Percentiles rank a stretch among this genome's conserved stretches.
Conservation (phyloP, 2,113 vertebrate species). For the Martes martes region DNA sequence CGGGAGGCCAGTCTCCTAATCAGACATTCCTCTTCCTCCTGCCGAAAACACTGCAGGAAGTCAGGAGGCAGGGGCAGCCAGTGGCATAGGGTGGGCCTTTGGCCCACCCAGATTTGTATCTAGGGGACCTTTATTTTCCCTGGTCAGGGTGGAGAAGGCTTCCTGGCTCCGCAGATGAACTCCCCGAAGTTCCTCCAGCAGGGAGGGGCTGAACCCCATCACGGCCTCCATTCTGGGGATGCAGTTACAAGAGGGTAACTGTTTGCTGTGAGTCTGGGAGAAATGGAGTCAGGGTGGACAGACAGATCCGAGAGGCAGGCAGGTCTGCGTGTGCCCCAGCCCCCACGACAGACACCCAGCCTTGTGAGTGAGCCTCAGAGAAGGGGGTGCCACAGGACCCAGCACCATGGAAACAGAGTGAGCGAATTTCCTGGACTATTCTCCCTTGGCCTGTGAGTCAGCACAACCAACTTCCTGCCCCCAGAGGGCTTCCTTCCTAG, state of each 20-base stretch:
- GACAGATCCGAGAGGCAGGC: not conserved
- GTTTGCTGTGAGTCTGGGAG: not conserved
- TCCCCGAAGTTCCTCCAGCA: not conserved
- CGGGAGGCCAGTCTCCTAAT: not conserved
- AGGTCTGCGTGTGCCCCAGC: not conserved
- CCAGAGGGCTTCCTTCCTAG: constrained; percentile 51
- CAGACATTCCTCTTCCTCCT: constrained; percentile 31
- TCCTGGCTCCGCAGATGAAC: not conserved
- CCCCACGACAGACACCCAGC: not conserved
- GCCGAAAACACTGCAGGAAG: not conserved
- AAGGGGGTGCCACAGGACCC: not conserved
- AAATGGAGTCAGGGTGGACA: not conserved
- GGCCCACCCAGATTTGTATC: not conserved
- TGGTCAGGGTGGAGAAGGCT: not conserved
- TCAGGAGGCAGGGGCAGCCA: not conserved
- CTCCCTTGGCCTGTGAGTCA: constrained; percentile 61
- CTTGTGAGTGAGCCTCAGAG: not conserved
- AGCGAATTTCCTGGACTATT: constrained; percentile 53
- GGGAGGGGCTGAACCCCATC: not conserved
- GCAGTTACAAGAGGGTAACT: not conserved
- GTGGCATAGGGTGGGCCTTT: not conserved
- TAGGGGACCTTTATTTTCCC: not conserved
- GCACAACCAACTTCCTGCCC: constrained; percentile 65
- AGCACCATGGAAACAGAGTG: not conserved
- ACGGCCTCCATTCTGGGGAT: not conserved